Evolutionary conservation across 1,140 invertebrate species (phyloP).

Genomic region (Popillia japonica): DNA sequence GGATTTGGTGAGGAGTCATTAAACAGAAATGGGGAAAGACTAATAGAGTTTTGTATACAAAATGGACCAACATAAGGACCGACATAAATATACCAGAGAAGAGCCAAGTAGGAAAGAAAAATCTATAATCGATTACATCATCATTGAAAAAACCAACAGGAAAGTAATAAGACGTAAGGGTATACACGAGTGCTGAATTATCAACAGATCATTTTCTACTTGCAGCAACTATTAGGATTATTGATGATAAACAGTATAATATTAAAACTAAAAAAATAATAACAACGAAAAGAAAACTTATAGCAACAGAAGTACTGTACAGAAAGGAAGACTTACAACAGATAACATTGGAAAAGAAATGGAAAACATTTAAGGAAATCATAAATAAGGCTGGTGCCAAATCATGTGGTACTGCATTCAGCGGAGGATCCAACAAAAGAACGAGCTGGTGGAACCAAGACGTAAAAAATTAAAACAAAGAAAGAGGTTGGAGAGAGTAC

Average conservation of each 20-base stretch:
- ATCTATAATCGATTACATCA: slow-evolving; percentile 4
- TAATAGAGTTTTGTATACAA: neutral
- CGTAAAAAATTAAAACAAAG: neutral
- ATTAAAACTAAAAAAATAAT: neutral
- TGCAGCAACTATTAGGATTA: neutral
- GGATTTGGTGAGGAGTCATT: neutral
- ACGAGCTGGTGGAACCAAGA: neutral
- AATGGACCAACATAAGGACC: neutral
- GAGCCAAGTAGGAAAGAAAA: neutral
- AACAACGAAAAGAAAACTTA: neutral
- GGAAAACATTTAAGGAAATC: neutral
- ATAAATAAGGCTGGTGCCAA: neutral
- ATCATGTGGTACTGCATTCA: neutral
- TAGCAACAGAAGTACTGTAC: neutral
- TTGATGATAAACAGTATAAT: neutral
- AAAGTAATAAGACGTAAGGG: neutral
- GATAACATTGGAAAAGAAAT: neutral
- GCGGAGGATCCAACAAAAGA: neutral
- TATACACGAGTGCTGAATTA: neutral
- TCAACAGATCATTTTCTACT: slow-evolving; percentile 5
- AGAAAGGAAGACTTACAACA: neutral
- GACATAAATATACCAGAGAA: neutral
- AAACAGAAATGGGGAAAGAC: slow-evolving; percentile 1
- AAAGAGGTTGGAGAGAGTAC: neutral
- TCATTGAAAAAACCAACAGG: neutral